A percentile compares a stretch with the other conserved stretches of the same genome.
Evolutionary conservation across 2,888 invertebrate species (phyloP).

Genomic region (Eupithecia inturbata): DNA sequence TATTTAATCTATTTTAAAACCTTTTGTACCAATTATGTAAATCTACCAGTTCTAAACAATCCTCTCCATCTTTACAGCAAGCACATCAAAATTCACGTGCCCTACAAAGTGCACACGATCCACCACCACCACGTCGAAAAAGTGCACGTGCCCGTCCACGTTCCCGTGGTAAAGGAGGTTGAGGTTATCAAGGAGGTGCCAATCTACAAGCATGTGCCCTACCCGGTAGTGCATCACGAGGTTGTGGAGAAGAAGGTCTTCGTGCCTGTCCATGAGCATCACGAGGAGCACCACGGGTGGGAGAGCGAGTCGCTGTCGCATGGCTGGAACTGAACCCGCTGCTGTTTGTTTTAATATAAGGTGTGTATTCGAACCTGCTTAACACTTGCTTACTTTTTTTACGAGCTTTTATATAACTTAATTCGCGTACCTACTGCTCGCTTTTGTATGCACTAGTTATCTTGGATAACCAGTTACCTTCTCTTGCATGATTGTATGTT

Average conservation of each 20-base stretch:
- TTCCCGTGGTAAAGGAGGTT: constrained; percentile 76
- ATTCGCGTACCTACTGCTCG: too few relatives aligned
- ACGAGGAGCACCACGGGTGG: constrained; percentile 71
- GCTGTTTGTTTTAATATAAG: constrained; percentile 57
- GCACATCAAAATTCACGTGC: constrained; percentile 79
- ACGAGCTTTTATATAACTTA: neutral
- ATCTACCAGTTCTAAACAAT: neutral
- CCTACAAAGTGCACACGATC: constrained; percentile 78
- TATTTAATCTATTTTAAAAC: neutral
- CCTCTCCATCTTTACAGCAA: constrained; percentile 52
- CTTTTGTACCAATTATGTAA: neutral
- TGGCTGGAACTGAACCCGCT: constrained; percentile 74
- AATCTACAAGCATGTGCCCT: constrained; percentile 72
- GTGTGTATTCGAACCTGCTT: constrained; percentile 46
- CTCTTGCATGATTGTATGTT: neutral
- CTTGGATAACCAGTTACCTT: neutral
- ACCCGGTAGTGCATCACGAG: constrained; percentile 69
- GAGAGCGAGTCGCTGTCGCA: constrained; percentile 78
- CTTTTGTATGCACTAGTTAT: too few relatives aligned
- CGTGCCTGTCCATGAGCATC: constrained; percentile 63
- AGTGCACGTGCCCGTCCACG: constrained; percentile 71
- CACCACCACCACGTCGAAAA: constrained; percentile 81
- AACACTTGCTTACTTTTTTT: neutral
- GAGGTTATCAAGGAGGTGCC: constrained; percentile 74
- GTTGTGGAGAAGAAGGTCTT: constrained; percentile 76